Evolutionary conservation across 2,888 invertebrate genomes (phyloP), one percentile per base, ranked within the genome.

Genomic region (Elmis aenea): DNA sequence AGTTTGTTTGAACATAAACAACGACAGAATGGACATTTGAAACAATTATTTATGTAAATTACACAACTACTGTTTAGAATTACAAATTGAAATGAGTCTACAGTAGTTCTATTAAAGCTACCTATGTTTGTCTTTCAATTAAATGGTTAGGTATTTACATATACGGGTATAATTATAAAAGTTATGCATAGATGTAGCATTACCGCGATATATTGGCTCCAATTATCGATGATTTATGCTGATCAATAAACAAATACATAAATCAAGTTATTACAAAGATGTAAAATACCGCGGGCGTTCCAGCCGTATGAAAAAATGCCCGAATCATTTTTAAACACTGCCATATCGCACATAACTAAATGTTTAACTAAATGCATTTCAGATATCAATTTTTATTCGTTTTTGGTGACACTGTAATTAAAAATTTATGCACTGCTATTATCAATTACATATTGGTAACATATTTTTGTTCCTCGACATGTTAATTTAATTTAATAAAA

Each of bases 111-210:
- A n/a, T 13, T 26, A 21, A 13, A 14, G 25, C 29, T 36, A 37
- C 30, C 26, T 20, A 22, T 26, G 13, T 6, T 30, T 26, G 30
- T 24, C 21, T 25, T 24, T 33, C 25, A 36, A 51, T n/a, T n/a
- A n/a, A n/a, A n/a, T n/a, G n/a, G n/a, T n/a, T n/a, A n/a, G n/a
- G n/a, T n/a, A n/a, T 48, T 51, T 48, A 51, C 50, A 48, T 51
- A 51, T 48, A 48, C 50, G 45, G 50, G 50, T 51, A 51, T 42
- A 48, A 51, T 51, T 48, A 50, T 20, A 18, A 32, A 33, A 38
- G 42, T 45, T 33, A 40, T 33, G 41, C 38, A 40, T 38, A 40
- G 34, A 31, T 20, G 36, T 37, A 28, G 36, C 23, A 39, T 37
- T 43, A 40, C 12, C 27, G 18, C 30, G 13, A 26, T 31, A 28